Evolutionary conservation across 2,888 invertebrate species (phyloP).

Genomic region (Aphidoletes aphidimyza): DNA sequence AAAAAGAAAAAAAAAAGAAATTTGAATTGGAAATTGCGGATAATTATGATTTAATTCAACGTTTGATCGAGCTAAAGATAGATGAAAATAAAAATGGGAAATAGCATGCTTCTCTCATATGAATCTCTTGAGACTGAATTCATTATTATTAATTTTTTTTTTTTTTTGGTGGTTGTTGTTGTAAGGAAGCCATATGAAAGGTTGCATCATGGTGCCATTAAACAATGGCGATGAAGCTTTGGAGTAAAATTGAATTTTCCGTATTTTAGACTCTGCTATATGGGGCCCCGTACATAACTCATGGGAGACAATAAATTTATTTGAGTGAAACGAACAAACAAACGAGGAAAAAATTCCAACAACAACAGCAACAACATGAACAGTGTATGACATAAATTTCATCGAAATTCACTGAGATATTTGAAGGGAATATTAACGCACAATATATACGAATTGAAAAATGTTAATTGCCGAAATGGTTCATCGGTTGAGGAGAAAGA

Average conservation of each 20-base stretch:
- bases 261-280: background rate
- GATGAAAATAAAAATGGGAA: no score
- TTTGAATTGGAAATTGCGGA: conserved; percentile 8
- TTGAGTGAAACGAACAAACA: background rate
- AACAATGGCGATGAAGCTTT: no score
- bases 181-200: no score
- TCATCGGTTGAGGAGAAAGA: background rate
- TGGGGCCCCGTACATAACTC: background rate
- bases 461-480: conserved; percentile 31
- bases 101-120: no score
- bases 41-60: conserved; percentile 11
- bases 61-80: no score
- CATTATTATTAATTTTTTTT: no score
- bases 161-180: no score
- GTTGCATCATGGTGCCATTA: no score
- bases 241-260: background rate
- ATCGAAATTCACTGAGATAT: background rate
- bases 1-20: no score
- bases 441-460: conserved; percentile 18
- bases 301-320: background rate
- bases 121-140: no score
- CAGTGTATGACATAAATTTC: background rate
- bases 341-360: background rate
- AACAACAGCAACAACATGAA: background rate
- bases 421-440: background rate